phyloP scores from a whole-genome alignment of 2,113 vertebrate species.

The Peucedramus taeniatus region DNA sequence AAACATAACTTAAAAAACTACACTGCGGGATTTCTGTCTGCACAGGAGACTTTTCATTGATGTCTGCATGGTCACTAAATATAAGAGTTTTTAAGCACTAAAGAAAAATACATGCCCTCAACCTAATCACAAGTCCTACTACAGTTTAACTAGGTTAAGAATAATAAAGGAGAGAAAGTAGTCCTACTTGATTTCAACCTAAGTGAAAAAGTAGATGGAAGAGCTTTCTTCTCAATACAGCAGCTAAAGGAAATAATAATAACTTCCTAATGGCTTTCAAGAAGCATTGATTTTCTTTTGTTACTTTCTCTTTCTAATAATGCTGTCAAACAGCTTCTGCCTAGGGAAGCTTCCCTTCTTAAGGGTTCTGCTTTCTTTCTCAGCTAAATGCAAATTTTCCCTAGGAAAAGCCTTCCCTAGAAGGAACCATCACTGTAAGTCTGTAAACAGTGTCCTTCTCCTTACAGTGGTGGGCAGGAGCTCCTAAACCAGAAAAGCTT shows the following conservation, averaged over 20 bases:
- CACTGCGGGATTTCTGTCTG: not conserved
- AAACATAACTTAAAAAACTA: slow-evolving; percentile 25
- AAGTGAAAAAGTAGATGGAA: not conserved
- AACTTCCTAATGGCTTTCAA: not conserved
- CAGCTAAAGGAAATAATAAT: not conserved
- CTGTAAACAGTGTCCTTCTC: not conserved
- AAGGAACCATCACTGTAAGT: not conserved
- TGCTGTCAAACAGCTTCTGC: not conserved
- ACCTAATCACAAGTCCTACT: not conserved
- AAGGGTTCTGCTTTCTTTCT: not conserved
- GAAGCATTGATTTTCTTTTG: not conserved
- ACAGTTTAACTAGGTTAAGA: not conserved
- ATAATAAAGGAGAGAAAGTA: not conserved
- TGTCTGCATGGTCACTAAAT: slow-evolving; percentile 6
- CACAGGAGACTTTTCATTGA: slow-evolving; percentile 18
- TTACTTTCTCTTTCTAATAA: not conserved
- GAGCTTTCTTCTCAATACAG: not conserved
- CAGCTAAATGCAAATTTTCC: not conserved
- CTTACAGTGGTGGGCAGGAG: not conserved
- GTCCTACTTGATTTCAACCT: not conserved
- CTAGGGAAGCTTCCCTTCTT: not conserved
- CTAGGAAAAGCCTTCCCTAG: not conserved
- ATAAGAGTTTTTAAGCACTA: slow-evolving; percentile 29
- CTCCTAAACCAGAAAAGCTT: not conserved
- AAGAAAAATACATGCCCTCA: not conserved